phyloP scores from a whole-genome alignment of 2,797 vertebrate genomes.

The Pygocentrus nattereri region DNA sequence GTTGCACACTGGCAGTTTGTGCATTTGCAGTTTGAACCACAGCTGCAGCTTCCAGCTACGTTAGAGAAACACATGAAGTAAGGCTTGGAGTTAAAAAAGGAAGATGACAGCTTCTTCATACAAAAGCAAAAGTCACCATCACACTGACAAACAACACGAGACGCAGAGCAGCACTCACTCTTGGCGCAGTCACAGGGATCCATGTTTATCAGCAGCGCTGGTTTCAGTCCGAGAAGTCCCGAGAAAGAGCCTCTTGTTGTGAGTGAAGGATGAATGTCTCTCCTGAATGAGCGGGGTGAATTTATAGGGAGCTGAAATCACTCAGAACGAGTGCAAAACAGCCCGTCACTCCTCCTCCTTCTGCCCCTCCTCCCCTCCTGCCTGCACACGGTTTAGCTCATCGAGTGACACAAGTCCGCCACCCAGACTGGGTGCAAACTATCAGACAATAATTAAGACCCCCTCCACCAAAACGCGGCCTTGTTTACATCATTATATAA shows the following conservation, averaged over 20 bases:
- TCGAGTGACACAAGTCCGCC: conserved; percentile 8
- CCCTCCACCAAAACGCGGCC: neutral
- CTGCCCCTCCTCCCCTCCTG: neutral
- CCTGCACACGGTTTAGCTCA: conserved; percentile 53
- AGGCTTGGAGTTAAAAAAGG: too few relatives aligned
- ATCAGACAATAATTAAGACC: conserved; percentile 35
- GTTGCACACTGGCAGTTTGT: conserved; percentile 88
- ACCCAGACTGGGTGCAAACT: conserved; percentile 52
- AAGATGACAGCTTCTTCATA: neutral
- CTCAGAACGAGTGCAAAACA: conserved; percentile 60
- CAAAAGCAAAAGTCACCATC: neutral
- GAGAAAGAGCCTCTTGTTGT: neutral
- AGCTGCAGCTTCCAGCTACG: conserved; percentile 88
- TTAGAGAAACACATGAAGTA: too few relatives aligned
- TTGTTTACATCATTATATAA: neutral
- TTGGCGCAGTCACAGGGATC: conserved; percentile 88
- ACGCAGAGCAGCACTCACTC: conserved; percentile 65
- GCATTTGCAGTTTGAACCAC: conserved; percentile 88
- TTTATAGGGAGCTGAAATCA: conserved; percentile 54
- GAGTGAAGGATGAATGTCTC: rapidly evolving
- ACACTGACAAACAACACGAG: too few relatives aligned
- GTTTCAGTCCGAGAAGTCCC: neutral
- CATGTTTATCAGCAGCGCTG: conserved; percentile 69
- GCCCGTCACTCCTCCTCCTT: neutral
- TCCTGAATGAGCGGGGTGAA: rapidly evolving